Conservation (phyloP, 2,113 vertebrate genomes). For the Pagrus major region DNA sequence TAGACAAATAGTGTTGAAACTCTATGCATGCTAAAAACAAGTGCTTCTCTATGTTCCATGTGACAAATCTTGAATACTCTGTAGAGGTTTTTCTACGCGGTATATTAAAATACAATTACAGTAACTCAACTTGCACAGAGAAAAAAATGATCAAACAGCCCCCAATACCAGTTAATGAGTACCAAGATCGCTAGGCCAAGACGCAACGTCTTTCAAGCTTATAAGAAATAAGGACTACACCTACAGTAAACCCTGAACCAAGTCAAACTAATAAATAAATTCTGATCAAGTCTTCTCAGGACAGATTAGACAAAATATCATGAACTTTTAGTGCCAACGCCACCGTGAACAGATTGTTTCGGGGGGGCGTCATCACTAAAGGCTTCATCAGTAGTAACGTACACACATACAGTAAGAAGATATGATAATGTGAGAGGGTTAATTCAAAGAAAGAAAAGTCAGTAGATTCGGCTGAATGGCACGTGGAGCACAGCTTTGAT, state of each 20-base stretch:
- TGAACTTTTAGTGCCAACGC: conserved; percentile 76
- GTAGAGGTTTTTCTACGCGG: conserved; percentile 72
- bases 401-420: conserved; percentile 51
- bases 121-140: conserved; percentile 82
- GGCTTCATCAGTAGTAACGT: conserved; percentile 78
- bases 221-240: conserved; percentile 68
- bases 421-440: conserved; percentile 30
- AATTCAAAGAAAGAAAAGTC: conserved; percentile 54
- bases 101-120: conserved; percentile 82
- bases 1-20: conserved; percentile 87
- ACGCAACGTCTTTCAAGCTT: conserved; percentile 67
- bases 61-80: conserved; percentile 76
- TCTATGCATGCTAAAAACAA: conserved; percentile 85
- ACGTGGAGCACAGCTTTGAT: conserved; percentile 47
- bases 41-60: conserved; percentile 84
- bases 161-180: conserved; percentile 79
- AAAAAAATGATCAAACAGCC: conserved; percentile 72
- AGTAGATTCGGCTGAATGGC: conserved; percentile 51
- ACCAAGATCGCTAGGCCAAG: conserved; percentile 75
- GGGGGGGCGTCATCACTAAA: conserved; percentile 48
- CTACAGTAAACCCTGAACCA: conserved; percentile 86
- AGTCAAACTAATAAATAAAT: conserved; percentile 87
- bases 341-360: conserved; percentile 25
- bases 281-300: conserved; percentile 89
- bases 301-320: conserved; percentile 82